Percentiles rank a stretch among this genome's conserved stretches.
Conservation (phyloP, 2,888 invertebrate genomes). For the Anodontia alba region DNA sequence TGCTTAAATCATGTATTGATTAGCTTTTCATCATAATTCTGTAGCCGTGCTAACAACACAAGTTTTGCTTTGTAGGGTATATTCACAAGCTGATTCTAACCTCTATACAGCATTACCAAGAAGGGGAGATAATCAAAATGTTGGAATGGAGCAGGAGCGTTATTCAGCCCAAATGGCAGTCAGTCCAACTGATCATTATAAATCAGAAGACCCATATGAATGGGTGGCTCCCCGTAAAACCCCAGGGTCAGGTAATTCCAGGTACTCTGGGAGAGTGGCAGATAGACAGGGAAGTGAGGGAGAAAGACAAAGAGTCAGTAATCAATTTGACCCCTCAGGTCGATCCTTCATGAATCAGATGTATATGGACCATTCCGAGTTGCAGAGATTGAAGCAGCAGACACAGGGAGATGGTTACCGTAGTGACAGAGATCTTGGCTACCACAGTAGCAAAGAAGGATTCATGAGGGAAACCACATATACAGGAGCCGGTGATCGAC, state of each 20-base stretch:
- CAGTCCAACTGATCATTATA: constrained; percentile 40
- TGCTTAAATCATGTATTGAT: too few relatives aligned
- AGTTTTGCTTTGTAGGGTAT: constrained; percentile 15
- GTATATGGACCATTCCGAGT: constrained; percentile 80
- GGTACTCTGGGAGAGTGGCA: not conserved
- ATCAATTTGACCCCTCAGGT: constrained; percentile 46
- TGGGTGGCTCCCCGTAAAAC: constrained; percentile 68
- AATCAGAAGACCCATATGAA: constrained; percentile 74
- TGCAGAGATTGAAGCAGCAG: constrained; percentile 64
- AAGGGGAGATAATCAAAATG: constrained; percentile 35
- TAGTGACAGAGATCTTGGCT: constrained; percentile 18
- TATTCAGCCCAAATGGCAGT: constrained; percentile 33
- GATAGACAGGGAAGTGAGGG: constrained; percentile 30
- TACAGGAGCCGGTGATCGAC: constrained; percentile 66
- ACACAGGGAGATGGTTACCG: constrained; percentile 46
- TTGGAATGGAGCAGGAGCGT: constrained; percentile 30
- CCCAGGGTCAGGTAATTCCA: constrained; percentile 16
- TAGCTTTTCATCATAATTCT: too few relatives aligned
- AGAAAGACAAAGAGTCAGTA: constrained; percentile 39
- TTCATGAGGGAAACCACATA: constrained; percentile 59
- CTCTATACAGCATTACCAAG: constrained; percentile 53
- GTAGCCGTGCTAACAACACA: not conserved
- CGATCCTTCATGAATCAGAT: constrained; percentile 79
- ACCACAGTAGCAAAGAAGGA: constrained; percentile 42
- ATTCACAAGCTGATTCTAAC: constrained; percentile 28